Evolutionary conservation across 2,888 invertebrate genomes (phyloP), one percentile per base, ranked within the genome.

Genomic region (Netelia inedita): DNA sequence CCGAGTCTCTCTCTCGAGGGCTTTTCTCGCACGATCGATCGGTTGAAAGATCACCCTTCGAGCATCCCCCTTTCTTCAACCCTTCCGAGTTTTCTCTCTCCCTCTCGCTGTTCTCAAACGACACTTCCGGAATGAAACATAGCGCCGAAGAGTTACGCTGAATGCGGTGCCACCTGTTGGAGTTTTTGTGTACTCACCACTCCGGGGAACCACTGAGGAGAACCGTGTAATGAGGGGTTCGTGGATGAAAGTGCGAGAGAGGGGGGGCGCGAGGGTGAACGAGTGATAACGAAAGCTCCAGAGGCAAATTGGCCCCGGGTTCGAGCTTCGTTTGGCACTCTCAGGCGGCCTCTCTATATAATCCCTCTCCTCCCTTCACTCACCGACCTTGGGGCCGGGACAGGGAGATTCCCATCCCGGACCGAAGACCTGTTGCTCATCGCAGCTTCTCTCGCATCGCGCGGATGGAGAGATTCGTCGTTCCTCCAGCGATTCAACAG

Each of bases 391-490:
- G 61, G 65, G 19, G 74, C 66, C 63, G 61, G 75, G 73, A 73
- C 57, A 83, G 81, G 81, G 68, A 83, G 82, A 84, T 76, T 83
- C 80, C 81, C 85, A 61, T 82, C 78, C 82, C 79, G 79, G 86
- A 86, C 78, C 82, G 75, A 76, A 81, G 81, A 88, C 88, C 88
- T 88, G 88, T 88, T 88, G 88, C 85, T 82, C 80, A 46, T 21
- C 41, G 75, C 57, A 81, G 43, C 82, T 73, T 74, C 66, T 79
- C 72, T 71, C 83, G 78, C 57, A 59, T 55, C 35, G 10, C 46
- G 55, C 66, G 57, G 63, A 69, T 76, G 46, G 46, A 59, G 46
- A 59, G 78, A 69, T 76, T 81, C 76, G 19, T 63, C 61, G 61
- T 61, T 28, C 55, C 35, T 35, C 35, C 35, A 35, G 19, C 10